Percentiles rank a stretch among this genome's conserved stretches.
phyloP scores from a whole-genome alignment of 2,113 vertebrate species.

The Mobula hypostoma region DNA sequence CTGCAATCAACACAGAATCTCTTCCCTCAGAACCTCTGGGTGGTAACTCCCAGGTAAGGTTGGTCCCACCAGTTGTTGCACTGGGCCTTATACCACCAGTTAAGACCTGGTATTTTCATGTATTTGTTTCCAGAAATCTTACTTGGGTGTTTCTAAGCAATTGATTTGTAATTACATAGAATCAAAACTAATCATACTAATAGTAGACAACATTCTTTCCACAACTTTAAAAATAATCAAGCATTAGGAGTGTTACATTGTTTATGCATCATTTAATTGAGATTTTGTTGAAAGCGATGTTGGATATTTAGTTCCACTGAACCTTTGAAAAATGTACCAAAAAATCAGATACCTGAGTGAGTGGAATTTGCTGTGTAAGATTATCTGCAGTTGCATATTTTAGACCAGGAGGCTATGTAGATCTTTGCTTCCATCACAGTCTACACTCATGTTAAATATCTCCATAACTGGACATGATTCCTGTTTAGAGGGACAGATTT shows the following conservation, averaged over 20 bases:
- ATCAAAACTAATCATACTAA: not conserved
- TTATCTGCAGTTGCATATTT: not conserved
- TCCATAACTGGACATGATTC: not conserved
- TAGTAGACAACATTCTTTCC: not conserved
- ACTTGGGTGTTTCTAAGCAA: no score
- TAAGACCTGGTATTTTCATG: no score
- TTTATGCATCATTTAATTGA: not conserved
- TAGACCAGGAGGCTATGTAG: not conserved
- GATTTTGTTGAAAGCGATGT: not conserved
- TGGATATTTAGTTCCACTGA: not conserved
- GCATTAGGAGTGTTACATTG: not conserved
- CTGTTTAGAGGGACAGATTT: not conserved
- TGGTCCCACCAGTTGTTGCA: no score
- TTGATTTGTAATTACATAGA: not conserved
- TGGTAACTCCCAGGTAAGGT: no score
- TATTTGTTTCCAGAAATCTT: no score
- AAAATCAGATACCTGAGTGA: not conserved
- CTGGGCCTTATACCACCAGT: no score
- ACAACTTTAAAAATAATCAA: not conserved
- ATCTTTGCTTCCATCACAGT: not conserved
- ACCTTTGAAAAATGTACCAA: not conserved
- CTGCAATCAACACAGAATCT: no score
- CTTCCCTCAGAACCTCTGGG: no score
- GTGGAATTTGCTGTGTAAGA: not conserved
- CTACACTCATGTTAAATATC: not conserved